A percentile compares a stretch with the other conserved stretches of the same genome.
These are phyloP conservation scores for Ectemnius cavifrons DNA, from an alignment of 2,888 invertebrate genomes.

Conservation along the genomic window DNA sequence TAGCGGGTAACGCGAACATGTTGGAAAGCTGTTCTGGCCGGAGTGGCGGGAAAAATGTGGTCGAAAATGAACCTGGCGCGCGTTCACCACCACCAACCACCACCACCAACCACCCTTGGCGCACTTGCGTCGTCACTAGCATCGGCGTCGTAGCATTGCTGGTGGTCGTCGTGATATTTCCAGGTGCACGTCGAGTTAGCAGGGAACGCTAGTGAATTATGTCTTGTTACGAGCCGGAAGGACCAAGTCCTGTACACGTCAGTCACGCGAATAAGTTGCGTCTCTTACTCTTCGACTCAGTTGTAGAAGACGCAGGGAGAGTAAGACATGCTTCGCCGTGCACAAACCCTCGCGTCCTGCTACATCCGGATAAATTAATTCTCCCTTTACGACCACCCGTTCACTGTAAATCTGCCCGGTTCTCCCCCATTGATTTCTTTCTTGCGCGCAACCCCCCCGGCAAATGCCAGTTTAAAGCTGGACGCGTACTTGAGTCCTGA, in stretches of 20 bases:
- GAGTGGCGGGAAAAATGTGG: not conserved
- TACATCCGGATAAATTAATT: constrained; percentile 30
- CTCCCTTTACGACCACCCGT: no score
- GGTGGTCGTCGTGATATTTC: not conserved
- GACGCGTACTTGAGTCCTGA: no score
- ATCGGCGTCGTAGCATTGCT: no score
- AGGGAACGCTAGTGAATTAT: constrained; percentile 37
- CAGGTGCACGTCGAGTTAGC: constrained; percentile 19
- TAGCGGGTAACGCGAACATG: not conserved
- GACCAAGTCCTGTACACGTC: constrained; percentile 40
- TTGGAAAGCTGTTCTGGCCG: not conserved
- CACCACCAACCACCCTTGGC: no score
- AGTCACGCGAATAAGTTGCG: constrained; percentile 43
- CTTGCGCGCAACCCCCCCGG: no score
- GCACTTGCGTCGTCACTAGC: no score
- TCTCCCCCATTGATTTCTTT: constrained; percentile 1
- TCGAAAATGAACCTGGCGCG: not conserved
- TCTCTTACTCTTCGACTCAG: constrained; percentile 11
- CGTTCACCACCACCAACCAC: no score
- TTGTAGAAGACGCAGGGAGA: constrained; percentile 25
- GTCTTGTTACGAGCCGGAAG: constrained; percentile 39
- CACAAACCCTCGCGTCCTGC: no score
- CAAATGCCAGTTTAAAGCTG: no score
- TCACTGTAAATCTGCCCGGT: constrained; percentile 29
- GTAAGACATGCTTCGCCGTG: not conserved